Conservation (phyloP, 2,888 invertebrate species). For the Drosophila nr. perissopoda region DNA sequence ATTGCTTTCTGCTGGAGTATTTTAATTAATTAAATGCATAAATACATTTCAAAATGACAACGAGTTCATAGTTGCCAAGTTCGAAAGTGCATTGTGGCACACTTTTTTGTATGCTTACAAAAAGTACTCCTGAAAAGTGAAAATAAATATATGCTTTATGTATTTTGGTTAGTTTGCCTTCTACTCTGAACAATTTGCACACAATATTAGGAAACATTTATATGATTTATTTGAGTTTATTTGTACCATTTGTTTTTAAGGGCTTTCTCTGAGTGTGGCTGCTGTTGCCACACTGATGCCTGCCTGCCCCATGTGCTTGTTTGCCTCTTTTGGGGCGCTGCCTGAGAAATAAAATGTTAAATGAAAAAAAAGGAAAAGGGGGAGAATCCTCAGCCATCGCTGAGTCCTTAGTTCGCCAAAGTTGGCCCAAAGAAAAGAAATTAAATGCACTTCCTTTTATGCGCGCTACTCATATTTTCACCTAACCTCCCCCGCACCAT, state of each 20-base stretch:
- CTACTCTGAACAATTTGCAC: background rate
- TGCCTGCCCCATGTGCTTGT: background rate
- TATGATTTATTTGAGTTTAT: background rate
- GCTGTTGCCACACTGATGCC: background rate
- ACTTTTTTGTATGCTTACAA: background rate
- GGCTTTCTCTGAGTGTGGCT: conserved; percentile 2
- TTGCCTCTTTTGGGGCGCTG: background rate
- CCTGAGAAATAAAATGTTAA: conserved; percentile 17
- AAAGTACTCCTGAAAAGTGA: background rate
- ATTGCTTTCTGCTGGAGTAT: background rate
- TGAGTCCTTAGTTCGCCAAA: conserved; percentile 18
- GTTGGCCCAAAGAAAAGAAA: conserved; percentile 73
- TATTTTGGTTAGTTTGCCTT: background rate
- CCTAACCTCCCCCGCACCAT: background rate
- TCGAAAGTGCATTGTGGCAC: background rate
- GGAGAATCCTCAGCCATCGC: conserved; percentile 2
- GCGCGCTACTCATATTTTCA: conserved; percentile 71
- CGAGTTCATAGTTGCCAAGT: background rate
- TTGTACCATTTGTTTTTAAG: background rate
- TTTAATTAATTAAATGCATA: background rate
- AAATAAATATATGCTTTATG: background rate
- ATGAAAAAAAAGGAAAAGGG: conserved; percentile 6
- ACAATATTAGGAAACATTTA: background rate
- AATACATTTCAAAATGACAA: background rate
- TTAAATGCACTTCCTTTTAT: conserved; percentile 81